These are phyloP conservation scores for Sarcophaga carnaria DNA, from an alignment of 2,888 invertebrate genomes.

Conservation along the genomic window DNA sequence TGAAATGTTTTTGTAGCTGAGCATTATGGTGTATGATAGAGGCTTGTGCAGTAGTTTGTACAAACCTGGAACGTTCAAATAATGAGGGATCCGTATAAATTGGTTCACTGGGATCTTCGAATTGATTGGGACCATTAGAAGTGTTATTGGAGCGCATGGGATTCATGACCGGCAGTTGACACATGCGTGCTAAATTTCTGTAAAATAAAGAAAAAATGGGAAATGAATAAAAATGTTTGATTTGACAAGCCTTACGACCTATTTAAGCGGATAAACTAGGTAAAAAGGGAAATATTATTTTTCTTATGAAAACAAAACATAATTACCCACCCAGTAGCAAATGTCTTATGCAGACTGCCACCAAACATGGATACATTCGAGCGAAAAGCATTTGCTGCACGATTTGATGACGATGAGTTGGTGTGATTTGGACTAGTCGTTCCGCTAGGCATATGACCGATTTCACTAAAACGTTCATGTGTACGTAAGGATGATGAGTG, in stretches of 20 bases:
- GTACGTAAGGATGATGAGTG: conserved; percentile 82
- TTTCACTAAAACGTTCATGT: conserved; percentile 81
- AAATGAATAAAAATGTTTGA: not conserved
- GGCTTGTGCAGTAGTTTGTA: conserved; percentile 66
- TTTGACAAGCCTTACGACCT: no score
- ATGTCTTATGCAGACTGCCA: conserved; percentile 87
- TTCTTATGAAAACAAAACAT: conserved; percentile 36
- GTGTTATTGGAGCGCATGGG: conserved; percentile 81
- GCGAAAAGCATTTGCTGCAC: conserved; percentile 77
- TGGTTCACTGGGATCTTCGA: conserved; percentile 95
- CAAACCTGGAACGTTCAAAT: conserved; percentile 90
- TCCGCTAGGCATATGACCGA: conserved; percentile 78
- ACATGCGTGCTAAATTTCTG: conserved; percentile 82
- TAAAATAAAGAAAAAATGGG: conserved; percentile 14
- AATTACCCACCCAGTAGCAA: conserved; percentile 84
- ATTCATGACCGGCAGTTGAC: conserved; percentile 82
- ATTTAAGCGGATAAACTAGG: no score
- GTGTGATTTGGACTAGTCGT: conserved; percentile 75
- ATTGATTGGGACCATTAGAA: conserved; percentile 82
- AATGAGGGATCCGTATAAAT: conserved; percentile 96
- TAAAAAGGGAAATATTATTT: no score
- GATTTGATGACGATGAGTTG: conserved; percentile 71
- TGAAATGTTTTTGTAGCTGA: conserved; percentile 51
- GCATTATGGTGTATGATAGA: conserved; percentile 37
- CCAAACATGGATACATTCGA: conserved; percentile 85